These are phyloP conservation scores for Idaea biselata DNA, from an alignment of 2,888 invertebrate genomes.

Conservation along the genomic window DNA sequence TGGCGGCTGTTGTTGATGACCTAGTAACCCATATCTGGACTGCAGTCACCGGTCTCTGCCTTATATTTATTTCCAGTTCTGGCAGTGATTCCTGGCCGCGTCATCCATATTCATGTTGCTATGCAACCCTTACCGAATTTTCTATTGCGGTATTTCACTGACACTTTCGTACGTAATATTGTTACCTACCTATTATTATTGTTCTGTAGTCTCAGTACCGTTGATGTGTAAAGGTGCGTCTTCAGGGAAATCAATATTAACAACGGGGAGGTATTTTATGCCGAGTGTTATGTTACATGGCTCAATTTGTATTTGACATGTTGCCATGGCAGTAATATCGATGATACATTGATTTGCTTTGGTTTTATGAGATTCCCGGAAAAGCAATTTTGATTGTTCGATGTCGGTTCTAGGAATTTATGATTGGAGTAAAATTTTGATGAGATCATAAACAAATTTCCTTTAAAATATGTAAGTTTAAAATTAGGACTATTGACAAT, in stretches of 20 bases:
- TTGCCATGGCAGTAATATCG: slow-evolving; percentile 2
- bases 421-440: no score
- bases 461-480: no score
- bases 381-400: no score
- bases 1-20: slow-evolving; percentile 68
- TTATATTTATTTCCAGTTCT: slow-evolving; percentile 70
- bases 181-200: slow-evolving; percentile 23
- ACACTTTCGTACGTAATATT: slow-evolving; percentile 20
- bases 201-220: slow-evolving; percentile 25
- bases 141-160: slow-evolving; percentile 17
- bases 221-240: slow-evolving; percentile 30
- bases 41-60: slow-evolving; percentile 63
- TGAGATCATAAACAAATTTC: no score
- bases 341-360: background rate
- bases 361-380: background rate
- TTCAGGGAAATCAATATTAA: slow-evolving; percentile 45
- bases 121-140: slow-evolving; percentile 35
- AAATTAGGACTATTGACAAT: no score
- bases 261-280: slow-evolving; percentile 8
- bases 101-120: slow-evolving; percentile 57
- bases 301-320: slow-evolving; percentile 11
- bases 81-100: slow-evolving; percentile 59
- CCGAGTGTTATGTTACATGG: slow-evolving; percentile 8
- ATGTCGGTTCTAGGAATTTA: no score
- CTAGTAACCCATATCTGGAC: slow-evolving; percentile 71